Percentiles rank a stretch among this genome's conserved stretches.
phyloP scores from a whole-genome alignment of 2,797 vertebrate genomes.

The Cyprinella venusta region DNA sequence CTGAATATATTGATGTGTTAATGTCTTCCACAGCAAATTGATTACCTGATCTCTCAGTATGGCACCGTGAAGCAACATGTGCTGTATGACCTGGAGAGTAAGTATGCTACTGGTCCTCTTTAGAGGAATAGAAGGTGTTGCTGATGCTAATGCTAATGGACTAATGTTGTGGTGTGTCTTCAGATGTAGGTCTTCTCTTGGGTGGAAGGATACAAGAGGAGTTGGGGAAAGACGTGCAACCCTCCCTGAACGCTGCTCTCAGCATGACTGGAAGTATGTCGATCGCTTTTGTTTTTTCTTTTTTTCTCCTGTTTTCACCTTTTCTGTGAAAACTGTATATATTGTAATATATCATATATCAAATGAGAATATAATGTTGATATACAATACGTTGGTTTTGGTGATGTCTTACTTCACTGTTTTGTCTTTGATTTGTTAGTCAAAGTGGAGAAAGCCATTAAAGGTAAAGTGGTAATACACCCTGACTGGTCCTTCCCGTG shows the following conservation, averaged over 20 bases:
- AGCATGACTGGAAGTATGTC: conserved; percentile 86
- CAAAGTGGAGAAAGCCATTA: conserved; percentile 86
- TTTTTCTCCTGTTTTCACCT: not conserved
- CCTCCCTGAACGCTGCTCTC: conserved; percentile 83
- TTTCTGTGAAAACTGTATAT: not conserved
- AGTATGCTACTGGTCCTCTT: conserved; percentile 71
- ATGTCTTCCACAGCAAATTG: conserved; percentile 85
- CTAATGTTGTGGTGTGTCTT: conserved; percentile 1
- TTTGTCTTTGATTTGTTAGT: conserved; percentile 80
- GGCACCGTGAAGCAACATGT: conserved; percentile 87
- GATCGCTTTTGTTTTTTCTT: not conserved
- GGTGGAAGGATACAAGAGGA: conserved; percentile 83
- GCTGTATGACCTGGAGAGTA: conserved; percentile 89
- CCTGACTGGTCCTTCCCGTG: conserved; percentile 63
- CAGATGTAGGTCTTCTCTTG: conserved; percentile 88
- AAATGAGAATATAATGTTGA: not conserved
- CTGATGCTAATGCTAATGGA: not conserved
- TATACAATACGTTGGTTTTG: conserved; percentile 8
- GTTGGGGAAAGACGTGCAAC: conserved; percentile 84
- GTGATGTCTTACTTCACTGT: conserved; percentile 62
- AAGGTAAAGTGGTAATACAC: conserved; percentile 78
- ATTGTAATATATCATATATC: conserved; percentile 1
- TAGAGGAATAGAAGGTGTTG: not conserved
- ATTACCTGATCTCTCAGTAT: conserved; percentile 87
- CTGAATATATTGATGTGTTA: conserved; percentile 20